Evolutionary conservation across 2,113 vertebrate species (phyloP).

Genomic region (Nymphicus hollandicus): DNA sequence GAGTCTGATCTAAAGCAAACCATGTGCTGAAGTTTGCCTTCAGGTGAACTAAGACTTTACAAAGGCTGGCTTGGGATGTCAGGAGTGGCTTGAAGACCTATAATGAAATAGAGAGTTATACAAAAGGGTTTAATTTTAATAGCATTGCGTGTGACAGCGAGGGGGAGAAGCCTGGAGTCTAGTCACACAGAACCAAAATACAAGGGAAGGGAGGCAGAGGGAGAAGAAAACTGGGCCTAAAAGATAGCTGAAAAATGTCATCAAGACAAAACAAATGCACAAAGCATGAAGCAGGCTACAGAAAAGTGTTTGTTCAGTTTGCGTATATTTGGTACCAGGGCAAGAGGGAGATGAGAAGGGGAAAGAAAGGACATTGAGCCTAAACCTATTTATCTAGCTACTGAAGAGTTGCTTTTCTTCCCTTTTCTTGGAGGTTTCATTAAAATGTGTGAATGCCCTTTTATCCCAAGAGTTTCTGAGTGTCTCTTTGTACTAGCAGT

Average conservation of each 20-base stretch:
- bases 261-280: background rate
- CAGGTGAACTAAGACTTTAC: background rate
- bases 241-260: background rate
- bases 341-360: background rate
- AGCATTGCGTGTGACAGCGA: background rate
- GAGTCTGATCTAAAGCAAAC: background rate
- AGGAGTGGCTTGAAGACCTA: background rate
- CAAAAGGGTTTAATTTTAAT: conserved; percentile 27
- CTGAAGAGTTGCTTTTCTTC: background rate
- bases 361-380: background rate
- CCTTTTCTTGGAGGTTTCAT: background rate
- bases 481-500: background rate
- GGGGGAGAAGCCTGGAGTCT: background rate
- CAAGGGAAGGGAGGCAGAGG: background rate
- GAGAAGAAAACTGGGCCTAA: background rate
- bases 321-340: background rate
- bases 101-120: background rate
- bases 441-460: background rate
- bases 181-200: background rate
- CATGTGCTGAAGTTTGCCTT: background rate
- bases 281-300: background rate
- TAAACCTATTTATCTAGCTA: background rate
- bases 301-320: background rate
- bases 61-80: background rate
- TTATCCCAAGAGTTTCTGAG: background rate